Conservation (phyloP, 2,888 invertebrate genomes). For the Pristionchus maxplancki region DNA sequence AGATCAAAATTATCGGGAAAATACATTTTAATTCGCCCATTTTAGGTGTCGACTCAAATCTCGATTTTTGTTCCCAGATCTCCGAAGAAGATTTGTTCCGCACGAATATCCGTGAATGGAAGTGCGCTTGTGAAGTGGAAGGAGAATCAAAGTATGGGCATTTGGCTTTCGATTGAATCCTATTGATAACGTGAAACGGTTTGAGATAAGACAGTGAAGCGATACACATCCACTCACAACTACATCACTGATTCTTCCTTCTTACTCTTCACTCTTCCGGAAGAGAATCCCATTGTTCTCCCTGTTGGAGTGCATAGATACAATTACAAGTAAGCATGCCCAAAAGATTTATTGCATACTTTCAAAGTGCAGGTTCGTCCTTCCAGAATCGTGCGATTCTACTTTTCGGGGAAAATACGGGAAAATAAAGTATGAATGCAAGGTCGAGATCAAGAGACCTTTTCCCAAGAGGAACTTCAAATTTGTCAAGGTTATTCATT, state of each 20-base stretch:
- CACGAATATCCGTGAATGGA: background rate
- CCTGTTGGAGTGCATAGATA: background rate
- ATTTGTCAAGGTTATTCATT: background rate
- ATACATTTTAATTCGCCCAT: background rate
- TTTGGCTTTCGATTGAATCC: background rate
- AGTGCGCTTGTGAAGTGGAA: background rate
- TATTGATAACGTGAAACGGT: background rate
- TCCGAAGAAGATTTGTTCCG: background rate
- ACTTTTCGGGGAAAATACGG: background rate
- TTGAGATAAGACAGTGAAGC: background rate
- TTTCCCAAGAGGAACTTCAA: background rate
- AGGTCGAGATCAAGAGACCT: background rate
- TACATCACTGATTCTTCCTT: background rate
- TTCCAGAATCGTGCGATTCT: background rate
- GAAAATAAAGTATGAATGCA: background rate
- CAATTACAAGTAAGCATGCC: background rate
- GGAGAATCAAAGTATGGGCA: background rate
- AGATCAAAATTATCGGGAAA: too few relatives aligned
- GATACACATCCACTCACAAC: background rate
- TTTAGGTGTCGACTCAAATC: background rate
- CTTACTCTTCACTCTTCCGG: background rate
- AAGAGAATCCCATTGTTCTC: background rate
- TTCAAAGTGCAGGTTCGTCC: background rate
- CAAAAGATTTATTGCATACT: too few relatives aligned
- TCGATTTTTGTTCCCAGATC: background rate